These are phyloP conservation scores for Callitettix versicolor DNA, from an alignment of 1,140 invertebrate species.

Conservation along the genomic window DNA sequence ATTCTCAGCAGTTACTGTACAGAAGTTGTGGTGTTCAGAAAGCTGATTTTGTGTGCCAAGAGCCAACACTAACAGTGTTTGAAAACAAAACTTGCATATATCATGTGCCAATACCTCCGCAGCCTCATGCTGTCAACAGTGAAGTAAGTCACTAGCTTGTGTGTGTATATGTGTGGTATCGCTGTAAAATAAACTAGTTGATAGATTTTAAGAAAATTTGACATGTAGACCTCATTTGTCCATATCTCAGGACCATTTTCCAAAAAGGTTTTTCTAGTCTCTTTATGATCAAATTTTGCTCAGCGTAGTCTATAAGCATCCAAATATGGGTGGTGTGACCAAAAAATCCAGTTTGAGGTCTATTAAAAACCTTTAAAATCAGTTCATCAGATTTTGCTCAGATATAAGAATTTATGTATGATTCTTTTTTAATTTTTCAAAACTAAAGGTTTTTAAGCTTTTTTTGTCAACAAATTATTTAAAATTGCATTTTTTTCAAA, in stretches of 20 bases:
- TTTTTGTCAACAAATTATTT: too few relatives aligned
- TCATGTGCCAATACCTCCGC: conserved; percentile 49
- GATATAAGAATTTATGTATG: too few relatives aligned
- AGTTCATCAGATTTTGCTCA: too few relatives aligned
- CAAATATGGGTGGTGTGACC: too few relatives aligned
- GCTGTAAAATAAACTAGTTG: too few relatives aligned
- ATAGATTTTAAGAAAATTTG: not conserved
- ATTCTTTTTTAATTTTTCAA: too few relatives aligned
- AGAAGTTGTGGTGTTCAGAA: conserved; percentile 52
- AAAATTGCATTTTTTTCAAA: too few relatives aligned
- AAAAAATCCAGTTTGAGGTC: too few relatives aligned
- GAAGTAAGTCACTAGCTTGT: too few relatives aligned
- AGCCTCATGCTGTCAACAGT: conserved; percentile 13
- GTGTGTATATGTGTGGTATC: too few relatives aligned
- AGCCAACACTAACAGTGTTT: conserved; percentile 56
- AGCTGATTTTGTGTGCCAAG: conserved; percentile 54
- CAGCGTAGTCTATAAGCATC: not conserved
- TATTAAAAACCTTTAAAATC: too few relatives aligned
- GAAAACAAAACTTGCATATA: conserved; percentile 54
- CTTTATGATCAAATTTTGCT: not conserved
- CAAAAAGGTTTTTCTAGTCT: not conserved
- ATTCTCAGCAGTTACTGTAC: conserved; percentile 61
- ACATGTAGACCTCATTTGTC: not conserved
- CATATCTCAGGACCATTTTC: not conserved
- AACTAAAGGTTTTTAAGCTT: too few relatives aligned